phyloP scores from a whole-genome alignment of 2,797 vertebrate species.

The Tapirus indicus region DNA sequence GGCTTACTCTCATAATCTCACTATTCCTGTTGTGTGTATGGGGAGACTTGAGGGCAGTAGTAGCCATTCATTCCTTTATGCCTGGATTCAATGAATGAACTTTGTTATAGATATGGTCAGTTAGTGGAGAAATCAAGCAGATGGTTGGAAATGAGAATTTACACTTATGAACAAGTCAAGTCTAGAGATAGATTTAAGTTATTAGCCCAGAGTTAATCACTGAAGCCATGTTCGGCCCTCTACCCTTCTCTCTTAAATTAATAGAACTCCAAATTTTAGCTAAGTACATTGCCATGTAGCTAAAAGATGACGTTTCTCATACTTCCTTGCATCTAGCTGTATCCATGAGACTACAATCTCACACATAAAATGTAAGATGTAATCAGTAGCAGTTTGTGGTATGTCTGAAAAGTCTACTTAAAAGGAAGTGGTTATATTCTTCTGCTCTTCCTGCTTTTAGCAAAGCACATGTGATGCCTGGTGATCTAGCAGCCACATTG shows the following conservation, averaged over 20 bases:
- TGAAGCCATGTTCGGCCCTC: background rate
- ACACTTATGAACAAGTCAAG: background rate
- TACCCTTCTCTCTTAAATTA: background rate
- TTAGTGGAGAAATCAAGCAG: constrained; percentile 18
- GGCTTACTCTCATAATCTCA: background rate
- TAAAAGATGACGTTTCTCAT: background rate
- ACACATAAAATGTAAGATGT: background rate
- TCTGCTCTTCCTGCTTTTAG: background rate
- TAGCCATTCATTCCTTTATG: background rate
- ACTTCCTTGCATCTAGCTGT: background rate
- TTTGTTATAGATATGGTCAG: background rate
- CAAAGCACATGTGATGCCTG: background rate
- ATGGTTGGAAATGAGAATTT: background rate
- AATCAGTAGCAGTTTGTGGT: background rate
- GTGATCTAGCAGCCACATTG: background rate
- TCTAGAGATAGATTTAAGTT: constrained; percentile 6
- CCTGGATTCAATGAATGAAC: background rate
- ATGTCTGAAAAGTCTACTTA: background rate
- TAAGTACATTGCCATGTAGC: background rate
- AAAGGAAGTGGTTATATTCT: background rate
- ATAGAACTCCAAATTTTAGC: background rate
- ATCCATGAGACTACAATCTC: background rate
- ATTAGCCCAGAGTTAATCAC: background rate
- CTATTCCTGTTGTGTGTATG: background rate
- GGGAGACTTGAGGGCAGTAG: background rate